Percentiles rank a stretch among this genome's conserved stretches.
These are phyloP conservation scores for Nestor notabilis DNA, from an alignment of 2,113 vertebrate genomes.

Conservation along the genomic window DNA sequence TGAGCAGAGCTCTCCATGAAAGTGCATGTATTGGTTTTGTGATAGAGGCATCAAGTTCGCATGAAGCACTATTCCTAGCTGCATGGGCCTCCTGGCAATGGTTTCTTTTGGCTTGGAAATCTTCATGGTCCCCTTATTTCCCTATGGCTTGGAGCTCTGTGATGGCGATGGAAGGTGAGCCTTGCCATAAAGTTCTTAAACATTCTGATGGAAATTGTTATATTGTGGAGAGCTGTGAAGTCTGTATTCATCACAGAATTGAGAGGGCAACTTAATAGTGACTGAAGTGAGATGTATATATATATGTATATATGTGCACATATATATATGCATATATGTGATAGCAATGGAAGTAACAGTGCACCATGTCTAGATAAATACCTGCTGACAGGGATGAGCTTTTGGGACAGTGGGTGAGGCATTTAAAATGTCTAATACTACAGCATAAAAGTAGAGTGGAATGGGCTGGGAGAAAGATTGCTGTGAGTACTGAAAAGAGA, in stretches of 20 bases:
- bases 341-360: not conserved
- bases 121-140: rapidly evolving
- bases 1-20: not conserved
- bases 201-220: not conserved
- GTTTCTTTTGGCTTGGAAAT: not conserved
- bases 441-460: not conserved
- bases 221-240: not conserved
- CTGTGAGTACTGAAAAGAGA: not conserved
- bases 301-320: rapidly evolving
- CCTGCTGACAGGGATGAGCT: not conserved
- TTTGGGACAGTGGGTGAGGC: not conserved
- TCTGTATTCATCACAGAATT: not conserved
- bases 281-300: not conserved
- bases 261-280: not conserved
- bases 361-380: not conserved
- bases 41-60: not conserved
- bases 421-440: not conserved
- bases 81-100: not conserved
- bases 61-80: not conserved
- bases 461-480: not conserved
- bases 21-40: rapidly evolving
- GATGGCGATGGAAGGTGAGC: not conserved
- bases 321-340: not conserved
- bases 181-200: not conserved
- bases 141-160: not conserved